Base-by-base conservation (phyloP, 2,888 invertebrate genomes). In the Achlya flavicornis region DNA sequence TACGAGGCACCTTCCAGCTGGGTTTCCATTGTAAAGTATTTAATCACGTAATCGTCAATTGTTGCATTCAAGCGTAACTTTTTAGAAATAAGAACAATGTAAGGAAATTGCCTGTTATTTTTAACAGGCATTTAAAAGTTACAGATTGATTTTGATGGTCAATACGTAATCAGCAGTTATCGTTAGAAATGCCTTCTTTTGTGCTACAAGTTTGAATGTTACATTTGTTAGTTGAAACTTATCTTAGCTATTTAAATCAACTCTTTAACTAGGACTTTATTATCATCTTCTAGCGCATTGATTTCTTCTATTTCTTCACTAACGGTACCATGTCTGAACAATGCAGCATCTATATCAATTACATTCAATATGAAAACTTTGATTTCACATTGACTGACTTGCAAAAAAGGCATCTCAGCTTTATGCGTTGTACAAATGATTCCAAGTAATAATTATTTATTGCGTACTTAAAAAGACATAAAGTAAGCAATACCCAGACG, bases 61-160 rank as follows among this genome's bases (percentile, higher is more conserved):
- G n/a, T n/a, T 58, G 35, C 58, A 16, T 33, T 58, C 33, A 58
- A 58, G 33, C 58, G 16, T 58, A n/a, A n/a, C 35, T 33, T 33
- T 32, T 16, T 35, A 19, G 33, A n/a, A n/a, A n/a, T n/a, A n/a
- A n/a, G n/a, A 67, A 68, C 66, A 71, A 71, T 64, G 66, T 63
- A 61, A 62, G 71, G 67, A 69, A 69, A 64, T 64, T 33, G 61
- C 53, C 61, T 46, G 48, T 63, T 66, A 67, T 66, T 68, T 65
- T 64, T 64, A 70, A 19, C 7, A 10, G 46, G 58, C 63, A 62
- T 63, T 61, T 66, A 63, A 7, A 7, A 16, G 16, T 53, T 19
- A 19, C 4, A 53, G 8, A 19, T 19, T 53, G 53, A 19, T 19
- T 16, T 16, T 19, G 48, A 16, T 16, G 4, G n/a, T 48, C 12